Percentiles rank a stretch among this genome's conserved stretches.
Evolutionary conservation across 1,140 invertebrate genomes (phyloP).

Genomic region (Caenorhabditis latens): DNA sequence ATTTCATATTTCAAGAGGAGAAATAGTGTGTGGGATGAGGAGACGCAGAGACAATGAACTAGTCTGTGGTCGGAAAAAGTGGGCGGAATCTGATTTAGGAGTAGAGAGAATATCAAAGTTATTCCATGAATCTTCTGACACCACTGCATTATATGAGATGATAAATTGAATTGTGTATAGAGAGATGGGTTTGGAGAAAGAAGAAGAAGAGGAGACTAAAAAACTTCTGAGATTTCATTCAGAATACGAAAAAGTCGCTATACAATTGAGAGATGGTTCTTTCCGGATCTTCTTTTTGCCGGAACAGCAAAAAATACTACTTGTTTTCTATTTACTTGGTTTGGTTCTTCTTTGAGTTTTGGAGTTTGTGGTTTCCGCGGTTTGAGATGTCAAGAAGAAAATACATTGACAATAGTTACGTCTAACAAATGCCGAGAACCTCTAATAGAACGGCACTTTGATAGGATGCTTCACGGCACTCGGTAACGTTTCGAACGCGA

Average conservation of each 20-base stretch:
- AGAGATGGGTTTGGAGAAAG: too few relatives aligned
- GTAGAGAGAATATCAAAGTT: neutral
- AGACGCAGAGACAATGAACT: constrained; percentile 23
- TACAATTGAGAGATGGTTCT: constrained; percentile 12
- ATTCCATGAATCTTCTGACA: constrained; percentile 24
- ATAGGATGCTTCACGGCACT: too few relatives aligned
- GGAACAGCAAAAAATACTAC: neutral
- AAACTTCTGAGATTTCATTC: neutral
- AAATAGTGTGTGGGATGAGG: constrained; percentile 6
- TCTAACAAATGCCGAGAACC: too few relatives aligned
- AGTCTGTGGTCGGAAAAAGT: constrained; percentile 38
- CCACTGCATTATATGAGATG: neutral
- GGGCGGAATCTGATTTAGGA: constrained; percentile 51
- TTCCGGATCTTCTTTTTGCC: neutral
- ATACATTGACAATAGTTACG: too few relatives aligned
- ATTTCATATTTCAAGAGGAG: constrained; percentile 30
- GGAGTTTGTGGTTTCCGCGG: neutral
- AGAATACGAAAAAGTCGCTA: neutral
- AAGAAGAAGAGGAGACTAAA: neutral
- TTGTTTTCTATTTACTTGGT: neutral
- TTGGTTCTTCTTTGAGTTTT: neutral
- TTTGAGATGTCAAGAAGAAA: too few relatives aligned
- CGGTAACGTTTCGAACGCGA: too few relatives aligned
- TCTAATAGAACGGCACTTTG: too few relatives aligned
- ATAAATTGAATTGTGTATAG: constrained; percentile 43